These are phyloP conservation scores for Lampris incognitus DNA, from an alignment of 2,113 vertebrate species.

Conservation along the genomic window DNA sequence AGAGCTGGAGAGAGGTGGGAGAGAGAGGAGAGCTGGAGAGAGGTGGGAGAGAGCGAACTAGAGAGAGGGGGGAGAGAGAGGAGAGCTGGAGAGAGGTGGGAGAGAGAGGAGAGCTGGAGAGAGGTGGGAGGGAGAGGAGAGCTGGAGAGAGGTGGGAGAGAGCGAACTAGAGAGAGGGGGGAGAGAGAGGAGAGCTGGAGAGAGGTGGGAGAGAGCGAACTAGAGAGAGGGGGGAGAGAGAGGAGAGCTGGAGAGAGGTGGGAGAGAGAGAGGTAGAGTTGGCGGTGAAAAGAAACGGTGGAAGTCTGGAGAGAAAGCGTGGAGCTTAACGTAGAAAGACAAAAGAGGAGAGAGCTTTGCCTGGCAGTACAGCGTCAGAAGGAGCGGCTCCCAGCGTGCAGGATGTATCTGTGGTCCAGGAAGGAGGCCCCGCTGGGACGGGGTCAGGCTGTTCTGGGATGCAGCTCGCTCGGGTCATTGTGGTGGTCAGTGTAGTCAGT, in stretches of 20 bases:
- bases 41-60: not conserved
- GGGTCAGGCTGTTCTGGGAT: constrained; percentile 11
- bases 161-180: not conserved
- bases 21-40: not conserved
- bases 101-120: not conserved
- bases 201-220: not conserved
- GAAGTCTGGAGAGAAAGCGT: constrained; percentile 1
- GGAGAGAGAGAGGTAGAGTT: not conserved
- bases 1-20: not conserved
- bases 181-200: constrained; percentile 1
- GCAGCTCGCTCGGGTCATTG: not conserved
- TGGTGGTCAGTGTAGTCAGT: not conserved
- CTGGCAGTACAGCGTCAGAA: constrained; percentile 11
- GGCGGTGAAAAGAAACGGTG: not conserved
- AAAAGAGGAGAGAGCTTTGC: not conserved
- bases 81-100: not conserved
- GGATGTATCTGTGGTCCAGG: not conserved
- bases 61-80: not conserved
- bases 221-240: constrained; percentile 10
- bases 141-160: not conserved
- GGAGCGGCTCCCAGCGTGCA: not conserved
- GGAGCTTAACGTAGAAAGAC: not conserved
- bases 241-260: not conserved
- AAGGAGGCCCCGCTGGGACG: not conserved
- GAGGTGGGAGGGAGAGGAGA: not conserved